Evolutionary conservation across 2,113 vertebrate species (phyloP).

Genomic region (Penelope pileata): DNA sequence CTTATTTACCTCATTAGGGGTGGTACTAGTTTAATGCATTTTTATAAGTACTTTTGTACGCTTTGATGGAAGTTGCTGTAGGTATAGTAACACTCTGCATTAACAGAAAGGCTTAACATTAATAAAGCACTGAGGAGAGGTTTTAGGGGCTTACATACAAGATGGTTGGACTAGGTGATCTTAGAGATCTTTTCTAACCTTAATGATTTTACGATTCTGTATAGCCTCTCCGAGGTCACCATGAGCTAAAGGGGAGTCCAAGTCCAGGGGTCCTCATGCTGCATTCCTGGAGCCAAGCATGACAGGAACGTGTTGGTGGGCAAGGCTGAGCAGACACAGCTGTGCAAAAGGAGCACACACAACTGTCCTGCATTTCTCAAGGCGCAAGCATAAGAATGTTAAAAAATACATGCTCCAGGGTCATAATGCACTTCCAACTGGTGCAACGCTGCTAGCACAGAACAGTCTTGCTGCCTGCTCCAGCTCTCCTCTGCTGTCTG

Average conservation of each 20-base stretch:
- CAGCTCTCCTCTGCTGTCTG: neutral
- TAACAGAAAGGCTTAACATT: neutral
- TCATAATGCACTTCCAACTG: neutral
- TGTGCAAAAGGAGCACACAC: rapidly evolving
- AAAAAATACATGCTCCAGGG: neutral
- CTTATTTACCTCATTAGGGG: neutral
- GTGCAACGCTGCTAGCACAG: neutral
- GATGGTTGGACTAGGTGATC: too few relatives aligned
- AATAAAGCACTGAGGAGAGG: neutral
- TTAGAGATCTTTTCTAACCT: too few relatives aligned
- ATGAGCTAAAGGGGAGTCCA: neutral
- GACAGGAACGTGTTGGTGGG: neutral
- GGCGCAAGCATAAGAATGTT: neutral
- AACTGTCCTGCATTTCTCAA: neutral
- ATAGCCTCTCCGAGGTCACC: neutral
- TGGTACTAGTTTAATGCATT: slow-evolving; percentile 44
- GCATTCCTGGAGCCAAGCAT: neutral
- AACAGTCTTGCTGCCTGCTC: neutral
- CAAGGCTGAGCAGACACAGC: rapidly evolving
- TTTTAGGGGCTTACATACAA: neutral
- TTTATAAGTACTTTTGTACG: slow-evolving; percentile 20
- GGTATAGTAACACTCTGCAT: neutral
- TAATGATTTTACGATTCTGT: too few relatives aligned
- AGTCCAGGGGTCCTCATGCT: neutral
- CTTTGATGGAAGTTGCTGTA: slow-evolving; percentile 9